These are phyloP conservation scores for Nycticebus coucang DNA, from an alignment of 2,113 vertebrate genomes.

Conservation along the genomic window DNA sequence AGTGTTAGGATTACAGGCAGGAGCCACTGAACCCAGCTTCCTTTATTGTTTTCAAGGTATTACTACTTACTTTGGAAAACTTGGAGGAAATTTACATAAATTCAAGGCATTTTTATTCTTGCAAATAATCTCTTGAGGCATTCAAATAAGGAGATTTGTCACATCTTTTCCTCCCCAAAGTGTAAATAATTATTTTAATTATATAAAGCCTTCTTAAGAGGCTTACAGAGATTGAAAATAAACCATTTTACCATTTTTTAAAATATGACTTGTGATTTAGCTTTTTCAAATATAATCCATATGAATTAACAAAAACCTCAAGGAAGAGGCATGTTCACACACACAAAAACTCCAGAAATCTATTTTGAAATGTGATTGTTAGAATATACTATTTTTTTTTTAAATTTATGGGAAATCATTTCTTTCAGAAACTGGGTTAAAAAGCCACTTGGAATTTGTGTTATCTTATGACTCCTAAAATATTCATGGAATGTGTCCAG, in stretches of 20 bases:
- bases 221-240: constrained; percentile 26
- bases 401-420: constrained; percentile 23
- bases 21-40: neutral
- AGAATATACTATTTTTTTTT: neutral
- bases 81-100: constrained; percentile 23
- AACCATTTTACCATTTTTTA: neutral
- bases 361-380: constrained; percentile 5
- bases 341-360: neutral
- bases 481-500: constrained; percentile 56
- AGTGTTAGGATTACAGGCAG: too few relatives aligned
- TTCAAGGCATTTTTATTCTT: neutral
- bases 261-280: constrained; percentile 6
- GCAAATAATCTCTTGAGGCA: neutral
- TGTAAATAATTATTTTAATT: constrained; percentile 42
- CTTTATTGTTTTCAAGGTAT: neutral
- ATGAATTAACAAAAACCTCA: neutral
- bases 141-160: neutral
- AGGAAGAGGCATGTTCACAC: neutral
- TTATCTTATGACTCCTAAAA: constrained; percentile 50
- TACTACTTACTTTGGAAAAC: neutral
- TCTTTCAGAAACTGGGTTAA: constrained; percentile 40
- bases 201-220: neutral
- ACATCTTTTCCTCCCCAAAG: neutral
- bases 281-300: neutral
- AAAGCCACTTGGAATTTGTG: constrained; percentile 54